Conservation (phyloP, 92 coral and sea anemone genomes). For the Umimayanthus kanabou region DNA sequence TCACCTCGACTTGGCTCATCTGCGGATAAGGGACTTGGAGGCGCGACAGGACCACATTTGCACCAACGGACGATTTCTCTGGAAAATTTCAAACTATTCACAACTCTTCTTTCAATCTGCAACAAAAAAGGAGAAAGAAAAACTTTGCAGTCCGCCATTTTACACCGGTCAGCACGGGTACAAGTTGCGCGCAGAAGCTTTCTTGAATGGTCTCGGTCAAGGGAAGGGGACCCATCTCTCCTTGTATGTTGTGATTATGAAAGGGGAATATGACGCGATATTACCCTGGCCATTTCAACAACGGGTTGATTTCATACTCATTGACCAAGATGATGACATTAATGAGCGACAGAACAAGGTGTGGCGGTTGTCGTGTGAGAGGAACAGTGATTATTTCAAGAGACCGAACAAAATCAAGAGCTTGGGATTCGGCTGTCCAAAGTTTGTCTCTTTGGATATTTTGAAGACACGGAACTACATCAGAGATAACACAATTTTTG, state of each 20-base stretch:
- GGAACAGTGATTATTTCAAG: slow-evolving; percentile 96
- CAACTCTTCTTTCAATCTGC: slow-evolving; percentile 95
- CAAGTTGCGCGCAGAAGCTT: slow-evolving; percentile 98
- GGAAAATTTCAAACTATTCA: slow-evolving; percentile 96
- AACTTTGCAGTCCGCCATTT: slow-evolving; percentile 98
- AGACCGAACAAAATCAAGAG: slow-evolving; percentile 96
- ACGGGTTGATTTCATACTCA: slow-evolving; percentile 92
- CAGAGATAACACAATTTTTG: slow-evolving; percentile 92
- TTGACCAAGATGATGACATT: slow-evolving; percentile 89
- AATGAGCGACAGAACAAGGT: slow-evolving; percentile 86
- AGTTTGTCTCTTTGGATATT: slow-evolving; percentile 96
- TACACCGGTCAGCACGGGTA: slow-evolving; percentile 98
- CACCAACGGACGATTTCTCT: slow-evolving; percentile 89
- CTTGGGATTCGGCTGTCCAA: slow-evolving; percentile 98
- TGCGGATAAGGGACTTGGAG: slow-evolving; percentile 91
- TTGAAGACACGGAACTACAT: slow-evolving; percentile 86
- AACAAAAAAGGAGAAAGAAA: slow-evolving; percentile 95
- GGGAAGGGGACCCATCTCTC: slow-evolving; percentile 98
- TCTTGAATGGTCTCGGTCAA: slow-evolving; percentile 94
- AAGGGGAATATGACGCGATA: slow-evolving; percentile 96
- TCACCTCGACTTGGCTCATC: slow-evolving; percentile 92
- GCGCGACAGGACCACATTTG: slow-evolving; percentile 90
- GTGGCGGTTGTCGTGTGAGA: slow-evolving; percentile 92
- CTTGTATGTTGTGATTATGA: slow-evolving; percentile 94
- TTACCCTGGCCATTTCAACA: slow-evolving; percentile 99